Percentiles rank a stretch among this genome's conserved stretches.
These are phyloP conservation scores for Habroteleia sp. DNA, from an alignment of 2,888 invertebrate species.

Conservation along the genomic window DNA sequence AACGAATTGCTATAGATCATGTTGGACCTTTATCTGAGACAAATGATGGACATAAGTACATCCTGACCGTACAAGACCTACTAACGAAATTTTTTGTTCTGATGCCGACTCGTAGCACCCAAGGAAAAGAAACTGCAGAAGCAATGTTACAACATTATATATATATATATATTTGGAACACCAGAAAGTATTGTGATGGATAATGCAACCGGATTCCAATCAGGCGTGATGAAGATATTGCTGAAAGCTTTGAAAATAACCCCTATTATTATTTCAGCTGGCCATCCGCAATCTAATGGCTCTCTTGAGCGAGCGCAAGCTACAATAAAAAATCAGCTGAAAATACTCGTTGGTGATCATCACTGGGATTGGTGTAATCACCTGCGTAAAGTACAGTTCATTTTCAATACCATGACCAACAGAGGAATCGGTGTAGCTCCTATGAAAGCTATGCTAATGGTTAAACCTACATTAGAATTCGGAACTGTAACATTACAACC, in stretches of 20 bases:
- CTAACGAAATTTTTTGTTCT: background rate
- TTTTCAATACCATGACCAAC: slow-evolving; percentile 1
- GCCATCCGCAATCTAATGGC: slow-evolving; percentile 6
- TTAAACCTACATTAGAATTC: no score
- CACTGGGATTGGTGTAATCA: slow-evolving; percentile 1
- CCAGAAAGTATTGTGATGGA: no score
- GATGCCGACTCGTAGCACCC: background rate
- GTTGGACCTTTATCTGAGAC: slow-evolving; percentile 6
- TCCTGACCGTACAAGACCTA: slow-evolving; percentile 4
- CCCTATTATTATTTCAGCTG: slow-evolving; percentile 8
- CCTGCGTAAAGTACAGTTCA: slow-evolving; percentile 2
- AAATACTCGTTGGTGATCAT: background rate
- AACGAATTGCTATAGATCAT: no score
- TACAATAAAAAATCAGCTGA: background rate
- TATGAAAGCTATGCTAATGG: no score
- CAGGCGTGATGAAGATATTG: slow-evolving; percentile 4
- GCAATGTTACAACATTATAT: slow-evolving; percentile 3
- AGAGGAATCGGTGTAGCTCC: no score
- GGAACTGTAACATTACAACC: background rate
- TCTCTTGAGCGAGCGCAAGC: slow-evolving; percentile 10
- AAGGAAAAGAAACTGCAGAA: slow-evolving; percentile 4
- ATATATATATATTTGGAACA: slow-evolving; percentile 7
- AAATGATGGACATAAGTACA: slow-evolving; percentile 1
- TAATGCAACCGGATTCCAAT: no score
- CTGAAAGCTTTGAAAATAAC: slow-evolving; percentile 1